Base-by-base conservation (phyloP, 2,113 vertebrate species). In the Embiotoca jacksoni region DNA sequence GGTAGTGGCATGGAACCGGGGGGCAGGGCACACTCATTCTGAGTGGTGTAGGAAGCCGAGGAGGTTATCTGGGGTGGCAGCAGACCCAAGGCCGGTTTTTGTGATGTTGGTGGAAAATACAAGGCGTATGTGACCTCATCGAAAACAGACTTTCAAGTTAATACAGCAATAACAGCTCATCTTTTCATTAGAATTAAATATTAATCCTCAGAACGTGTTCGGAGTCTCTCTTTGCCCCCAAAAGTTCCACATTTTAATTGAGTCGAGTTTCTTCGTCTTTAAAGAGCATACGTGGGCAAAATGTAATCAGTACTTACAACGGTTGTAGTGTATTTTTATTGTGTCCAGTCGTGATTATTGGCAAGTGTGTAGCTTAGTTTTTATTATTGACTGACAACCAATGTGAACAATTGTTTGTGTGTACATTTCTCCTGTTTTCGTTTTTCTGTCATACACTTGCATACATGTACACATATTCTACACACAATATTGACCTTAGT, bases 141-240 rank as follows among this genome's bases (percentile, higher is more conserved):
- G 23, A 69, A 61, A 60, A 71, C 30, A 79, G 10, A 57, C 63
- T 75, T n/a, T 0, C 55, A 16, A 78, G 73, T 78, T 54, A 65
- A 80, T 44, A 62, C 23, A 1, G 70, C 23, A 66, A 64, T 33
- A 72, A 65, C 57, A 30, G 56, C 54, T 83, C 54, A 30, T 87
- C 68, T 74, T 84, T 86, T 81, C 47, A 53, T 83, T 71, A 7
- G 7, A 85, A 72, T 81, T 35, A 85, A 84, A 85, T 76, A 75
- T 80, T 81, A 83, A 87, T 85, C 64, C 65, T 52, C 0, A 47
- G 67, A 83, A 62, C 39, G 60, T 59, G 62, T 79, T 81, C 80
- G 0, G 14, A 66, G 57, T 68, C 16, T 79, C 53, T 60, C 53
- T 61, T 54, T 47, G 7, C 46, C 60, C 6, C n/a, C 23, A 23